These are phyloP conservation scores for Lampris incognitus DNA, from an alignment of 2,113 vertebrate species.

Conservation along the genomic window DNA sequence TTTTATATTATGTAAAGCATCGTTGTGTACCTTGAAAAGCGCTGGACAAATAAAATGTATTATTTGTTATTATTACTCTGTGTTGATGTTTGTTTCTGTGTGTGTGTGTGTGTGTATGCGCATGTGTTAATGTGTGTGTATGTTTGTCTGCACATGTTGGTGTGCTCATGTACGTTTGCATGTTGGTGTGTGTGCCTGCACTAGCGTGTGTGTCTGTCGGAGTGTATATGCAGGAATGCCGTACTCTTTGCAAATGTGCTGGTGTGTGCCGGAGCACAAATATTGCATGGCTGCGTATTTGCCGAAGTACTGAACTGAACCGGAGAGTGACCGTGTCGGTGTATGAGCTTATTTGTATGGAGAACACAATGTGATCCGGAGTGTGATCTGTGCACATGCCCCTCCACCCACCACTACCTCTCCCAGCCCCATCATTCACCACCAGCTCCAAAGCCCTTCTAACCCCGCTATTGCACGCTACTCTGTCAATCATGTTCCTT, in stretches of 20 bases:
- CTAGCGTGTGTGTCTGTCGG: constrained; percentile 32
- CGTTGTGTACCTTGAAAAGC: too few relatives aligned
- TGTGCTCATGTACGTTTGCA: neutral
- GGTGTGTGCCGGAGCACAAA: neutral
- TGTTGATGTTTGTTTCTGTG: constrained; percentile 1
- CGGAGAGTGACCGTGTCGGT: constrained; percentile 1
- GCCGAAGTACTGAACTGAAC: too few relatives aligned
- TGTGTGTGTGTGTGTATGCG: constrained; percentile 40
- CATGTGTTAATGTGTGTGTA: constrained; percentile 38
- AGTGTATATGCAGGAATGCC: constrained; percentile 8
- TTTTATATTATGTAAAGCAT: too few relatives aligned
- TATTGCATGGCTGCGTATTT: neutral
- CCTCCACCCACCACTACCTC: constrained; percentile 16
- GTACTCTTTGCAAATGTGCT: constrained; percentile 29
- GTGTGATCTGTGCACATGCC: constrained; percentile 50
- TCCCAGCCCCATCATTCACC: constrained; percentile 54
- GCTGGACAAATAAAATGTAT: too few relatives aligned
- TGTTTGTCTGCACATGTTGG: constrained; percentile 25
- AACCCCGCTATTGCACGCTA: constrained; percentile 68
- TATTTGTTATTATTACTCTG: too few relatives aligned
- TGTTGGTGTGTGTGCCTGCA: constrained; percentile 31
- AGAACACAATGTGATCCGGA: constrained; percentile 51
- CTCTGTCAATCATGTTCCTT: constrained; percentile 72
- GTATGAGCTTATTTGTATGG: constrained; percentile 66
- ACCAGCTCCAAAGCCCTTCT: constrained; percentile 64